Evolutionary conservation across 2,888 invertebrate species (phyloP), one percentile per base, ranked within the genome.

Genomic region (Belgica antarctica): DNA sequence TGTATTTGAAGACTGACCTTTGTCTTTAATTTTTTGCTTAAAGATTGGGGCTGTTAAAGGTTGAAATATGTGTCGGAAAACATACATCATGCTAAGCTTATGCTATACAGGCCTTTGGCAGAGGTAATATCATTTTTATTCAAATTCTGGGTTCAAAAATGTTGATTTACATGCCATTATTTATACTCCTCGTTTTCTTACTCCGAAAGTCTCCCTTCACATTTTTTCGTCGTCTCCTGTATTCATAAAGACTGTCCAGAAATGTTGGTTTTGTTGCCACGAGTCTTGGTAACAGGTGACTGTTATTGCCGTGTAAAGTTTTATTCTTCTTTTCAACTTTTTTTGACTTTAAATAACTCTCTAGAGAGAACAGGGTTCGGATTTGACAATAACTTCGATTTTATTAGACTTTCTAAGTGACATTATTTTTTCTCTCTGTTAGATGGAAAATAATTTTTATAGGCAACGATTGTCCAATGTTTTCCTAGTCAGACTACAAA

Each of bases 81-180:
- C 65, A 65, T 65, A 65, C 65, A 65, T 65, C 65, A 65, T 65
- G 25, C 36, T 65, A 46, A 65, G 65, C 65, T 47, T 65, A 65
- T 47, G 65, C 27, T 41, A 65, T 47, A 47, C 41, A 66, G 34
- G 27, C 68, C 47, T n/a, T n/a, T 24, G 47, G 68, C 28, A 28
- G 52, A 68, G 22, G 57, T 68, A 68, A 68, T 68, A 68, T 68
- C 68, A 57, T 68, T 68, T 68, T 68, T 68, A 68, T 68, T 68
- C 34, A 68, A 68, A 68, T 68, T 68, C 15, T 17, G 19, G 27
- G 19, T 57, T 68, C 57, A 31, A 68, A 68, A n/a, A n/a, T n/a
- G n/a, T n/a, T 68, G 68, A 68, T 68, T 68, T 68, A 68, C 57
- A 66, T 52, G 15, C 47, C 65, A 66, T 66, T 66, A 66, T 66